phyloP scores from a whole-genome alignment of 2,888 invertebrate species.

The Molorchus minor region DNA sequence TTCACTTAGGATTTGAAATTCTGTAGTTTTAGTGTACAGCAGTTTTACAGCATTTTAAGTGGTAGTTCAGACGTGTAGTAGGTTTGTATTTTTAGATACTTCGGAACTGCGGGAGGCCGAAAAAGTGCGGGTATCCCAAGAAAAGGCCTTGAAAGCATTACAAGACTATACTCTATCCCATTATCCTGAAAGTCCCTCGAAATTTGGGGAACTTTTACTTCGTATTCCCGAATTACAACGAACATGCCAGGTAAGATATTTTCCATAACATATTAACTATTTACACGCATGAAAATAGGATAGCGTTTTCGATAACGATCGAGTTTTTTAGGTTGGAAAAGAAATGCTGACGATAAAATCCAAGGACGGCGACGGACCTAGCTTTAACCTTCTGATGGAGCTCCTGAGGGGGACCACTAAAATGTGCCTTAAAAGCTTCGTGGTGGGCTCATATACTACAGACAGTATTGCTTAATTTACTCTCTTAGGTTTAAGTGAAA shows the following conservation, averaged over 20 bases:
- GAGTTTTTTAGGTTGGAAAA: constrained; percentile 86
- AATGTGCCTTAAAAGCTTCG: constrained; percentile 60
- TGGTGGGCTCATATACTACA: constrained; percentile 59
- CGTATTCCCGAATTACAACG: constrained; percentile 94
- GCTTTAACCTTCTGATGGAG: constrained; percentile 96
- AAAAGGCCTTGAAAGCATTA: constrained; percentile 90
- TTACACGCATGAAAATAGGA: too few relatives aligned
- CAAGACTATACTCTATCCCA: constrained; percentile 91
- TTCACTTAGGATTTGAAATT: too few relatives aligned
- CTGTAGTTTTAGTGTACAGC: too few relatives aligned
- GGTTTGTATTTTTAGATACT: constrained; percentile 71
- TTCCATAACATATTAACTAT: neutral
- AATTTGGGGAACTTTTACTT: constrained; percentile 92
- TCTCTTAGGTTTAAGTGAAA: constrained; percentile 58
- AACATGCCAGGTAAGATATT: constrained; percentile 81
- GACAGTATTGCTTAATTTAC: constrained; percentile 59
- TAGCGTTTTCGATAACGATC: too few relatives aligned
- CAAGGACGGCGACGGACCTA: constrained; percentile 88
- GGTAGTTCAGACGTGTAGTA: constrained; percentile 41
- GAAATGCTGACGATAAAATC: constrained; percentile 89
- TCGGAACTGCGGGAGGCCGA: constrained; percentile 93
- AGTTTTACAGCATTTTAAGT: too few relatives aligned
- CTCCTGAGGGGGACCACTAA: constrained; percentile 89
- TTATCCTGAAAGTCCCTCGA: constrained; percentile 92
- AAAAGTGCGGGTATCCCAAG: constrained; percentile 92